Evolutionary conservation across 2,113 vertebrate genomes (phyloP).

Genomic region (Tragelaphus imberbis): DNA sequence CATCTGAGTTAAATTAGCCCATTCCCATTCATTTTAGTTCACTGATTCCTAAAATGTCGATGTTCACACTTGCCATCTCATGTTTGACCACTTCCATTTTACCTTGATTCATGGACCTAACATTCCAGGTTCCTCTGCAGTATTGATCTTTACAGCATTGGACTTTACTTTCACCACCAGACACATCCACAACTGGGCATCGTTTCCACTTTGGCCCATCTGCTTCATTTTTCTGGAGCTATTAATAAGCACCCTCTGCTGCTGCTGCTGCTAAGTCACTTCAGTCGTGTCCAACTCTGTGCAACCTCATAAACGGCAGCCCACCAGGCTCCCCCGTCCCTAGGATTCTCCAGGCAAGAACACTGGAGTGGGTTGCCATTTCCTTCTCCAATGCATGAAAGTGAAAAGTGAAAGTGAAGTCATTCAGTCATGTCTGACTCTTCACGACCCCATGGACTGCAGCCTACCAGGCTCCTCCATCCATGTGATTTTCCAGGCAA

Average conservation of each 20-base stretch:
- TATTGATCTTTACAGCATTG: neutral
- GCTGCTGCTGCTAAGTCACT: too few relatives aligned
- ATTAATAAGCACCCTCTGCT: neutral
- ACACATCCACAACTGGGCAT: neutral
- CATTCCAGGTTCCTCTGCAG: neutral
- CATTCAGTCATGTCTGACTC: accelerated
- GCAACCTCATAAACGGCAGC: accelerated
- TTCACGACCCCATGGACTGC: too few relatives aligned
- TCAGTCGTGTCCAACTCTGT: too few relatives aligned
- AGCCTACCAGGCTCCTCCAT: too few relatives aligned
- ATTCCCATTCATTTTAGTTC: neutral
- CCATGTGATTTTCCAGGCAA: too few relatives aligned
- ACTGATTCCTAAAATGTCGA: neutral
- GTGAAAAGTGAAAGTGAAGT: too few relatives aligned
- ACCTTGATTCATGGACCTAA: neutral
- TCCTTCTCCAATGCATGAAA: too few relatives aligned
- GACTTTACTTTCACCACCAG: neutral
- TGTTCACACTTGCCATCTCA: neutral
- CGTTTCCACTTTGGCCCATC: neutral
- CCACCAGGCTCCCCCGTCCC: too few relatives aligned
- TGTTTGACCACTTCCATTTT: neutral
- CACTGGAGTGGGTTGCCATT: too few relatives aligned
- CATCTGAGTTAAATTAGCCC: neutral
- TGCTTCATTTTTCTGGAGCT: neutral
- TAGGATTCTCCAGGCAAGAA: too few relatives aligned